Percentiles rank a stretch among this genome's conserved stretches.
These are phyloP conservation scores for Psophia crepitans DNA, from an alignment of 2,113 vertebrate species.

Conservation along the genomic window DNA sequence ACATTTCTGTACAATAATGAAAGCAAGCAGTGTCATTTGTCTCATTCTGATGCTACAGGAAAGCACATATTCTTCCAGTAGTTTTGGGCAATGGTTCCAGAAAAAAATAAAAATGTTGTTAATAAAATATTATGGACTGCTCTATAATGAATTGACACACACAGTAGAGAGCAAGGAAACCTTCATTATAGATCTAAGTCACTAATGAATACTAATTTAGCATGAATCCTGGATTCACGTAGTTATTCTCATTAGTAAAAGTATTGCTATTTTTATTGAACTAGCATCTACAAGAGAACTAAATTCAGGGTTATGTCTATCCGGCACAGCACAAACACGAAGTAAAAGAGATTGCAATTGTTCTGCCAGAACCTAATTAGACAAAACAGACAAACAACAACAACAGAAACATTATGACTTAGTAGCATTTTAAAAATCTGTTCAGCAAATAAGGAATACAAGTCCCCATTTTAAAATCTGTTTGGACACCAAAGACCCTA, in stretches of 20 bases:
- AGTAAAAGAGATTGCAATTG: background rate
- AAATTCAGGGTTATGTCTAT: background rate
- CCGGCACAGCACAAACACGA: background rate
- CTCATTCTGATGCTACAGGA: background rate
- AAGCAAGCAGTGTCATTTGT: conserved; percentile 27
- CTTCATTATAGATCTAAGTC: background rate
- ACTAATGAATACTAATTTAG: conserved; percentile 21
- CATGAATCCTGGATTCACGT: background rate
- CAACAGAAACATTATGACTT: background rate
- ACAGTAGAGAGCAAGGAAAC: background rate
- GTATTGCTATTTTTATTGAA: background rate
- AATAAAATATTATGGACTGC: background rate
- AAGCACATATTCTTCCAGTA: background rate
- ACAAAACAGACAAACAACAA: background rate
- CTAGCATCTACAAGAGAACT: background rate
- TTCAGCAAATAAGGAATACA: background rate
- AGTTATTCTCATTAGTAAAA: background rate
- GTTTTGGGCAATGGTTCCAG: background rate
- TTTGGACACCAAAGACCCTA: background rate
- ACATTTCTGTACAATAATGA: background rate
- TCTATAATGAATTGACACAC: background rate
- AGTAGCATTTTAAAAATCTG: background rate
- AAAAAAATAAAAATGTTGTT: background rate
- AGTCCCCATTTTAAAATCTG: background rate
- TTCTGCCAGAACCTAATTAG: background rate